Evolutionary conservation across 1,140 invertebrate species (phyloP).

Genomic region (Spodoptera frugiperda): DNA sequence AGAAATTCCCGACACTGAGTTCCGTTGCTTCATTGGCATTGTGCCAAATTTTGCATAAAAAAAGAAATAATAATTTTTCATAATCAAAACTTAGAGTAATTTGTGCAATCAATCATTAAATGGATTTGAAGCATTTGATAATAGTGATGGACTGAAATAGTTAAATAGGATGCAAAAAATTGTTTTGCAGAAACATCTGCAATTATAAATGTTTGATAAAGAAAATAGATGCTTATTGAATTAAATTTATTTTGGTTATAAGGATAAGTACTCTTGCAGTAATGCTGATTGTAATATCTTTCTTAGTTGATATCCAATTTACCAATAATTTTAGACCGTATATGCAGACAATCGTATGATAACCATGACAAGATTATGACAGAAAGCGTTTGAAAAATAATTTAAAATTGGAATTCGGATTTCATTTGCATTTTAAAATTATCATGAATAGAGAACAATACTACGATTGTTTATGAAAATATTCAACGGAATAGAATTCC

Average conservation of each 20-base stretch:
- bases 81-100: neutral
- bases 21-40: slow-evolving; percentile 1
- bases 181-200: neutral
- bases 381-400: too few species aligned
- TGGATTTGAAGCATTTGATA: slow-evolving; percentile 9
- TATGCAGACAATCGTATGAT: too few species aligned
- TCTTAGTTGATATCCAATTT: too few species aligned
- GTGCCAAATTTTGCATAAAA: slow-evolving; percentile 6
- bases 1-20: slow-evolving; percentile 9
- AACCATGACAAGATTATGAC: too few species aligned
- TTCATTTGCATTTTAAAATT: too few species aligned
- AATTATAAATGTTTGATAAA: neutral
- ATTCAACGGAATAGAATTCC: too few species aligned
- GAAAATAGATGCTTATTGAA: neutral
- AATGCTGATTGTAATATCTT: too few species aligned
- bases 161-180: slow-evolving; percentile 9
- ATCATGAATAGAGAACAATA: too few species aligned
- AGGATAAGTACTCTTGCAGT: too few species aligned
- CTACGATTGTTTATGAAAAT: too few species aligned
- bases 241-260: neutral
- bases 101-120: neutral
- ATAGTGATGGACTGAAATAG: neutral
- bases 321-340: too few species aligned
- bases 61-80: slow-evolving; percentile 13
- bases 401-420: too few species aligned